phyloP scores from a whole-genome alignment of 2,888 invertebrate genomes.

The Helobdella robusta region DNA sequence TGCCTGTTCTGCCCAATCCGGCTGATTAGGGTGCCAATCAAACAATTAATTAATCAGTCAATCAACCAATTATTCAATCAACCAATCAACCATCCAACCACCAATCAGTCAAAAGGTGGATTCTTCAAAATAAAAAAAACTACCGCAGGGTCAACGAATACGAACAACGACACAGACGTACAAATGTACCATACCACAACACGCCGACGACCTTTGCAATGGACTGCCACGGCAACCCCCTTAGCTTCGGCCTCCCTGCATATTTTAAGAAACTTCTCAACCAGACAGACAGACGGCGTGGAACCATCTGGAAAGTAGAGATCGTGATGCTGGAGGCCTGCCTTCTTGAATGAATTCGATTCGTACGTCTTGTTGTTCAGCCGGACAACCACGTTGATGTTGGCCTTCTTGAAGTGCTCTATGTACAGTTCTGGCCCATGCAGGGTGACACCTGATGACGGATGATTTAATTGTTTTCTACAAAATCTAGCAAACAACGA shows the following conservation, averaged over 20 bases:
- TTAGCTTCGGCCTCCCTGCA: constrained; percentile 61
- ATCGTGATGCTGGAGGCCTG: constrained; percentile 86
- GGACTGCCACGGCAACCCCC: constrained; percentile 84
- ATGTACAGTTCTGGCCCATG: constrained; percentile 90
- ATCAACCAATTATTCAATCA: constrained; percentile 86
- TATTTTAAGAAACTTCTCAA: constrained; percentile 75
- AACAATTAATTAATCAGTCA: neutral
- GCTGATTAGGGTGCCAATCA: constrained; percentile 55
- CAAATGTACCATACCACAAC: neutral
- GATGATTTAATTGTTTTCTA: too few species aligned
- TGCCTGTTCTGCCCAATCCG: constrained; percentile 94
- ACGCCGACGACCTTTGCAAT: constrained; percentile 72
- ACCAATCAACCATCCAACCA: too few species aligned
- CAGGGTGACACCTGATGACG: neutral
- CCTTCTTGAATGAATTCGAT: constrained; percentile 70
- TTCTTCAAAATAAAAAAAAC: neutral
- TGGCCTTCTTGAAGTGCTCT: constrained; percentile 72
- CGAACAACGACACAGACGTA: neutral
- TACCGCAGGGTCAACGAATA: neutral
- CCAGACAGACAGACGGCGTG: constrained; percentile 78
- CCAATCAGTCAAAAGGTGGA: too few species aligned
- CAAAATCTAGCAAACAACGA: too few species aligned
- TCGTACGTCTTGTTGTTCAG: constrained; percentile 88
- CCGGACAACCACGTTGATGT: constrained; percentile 74
- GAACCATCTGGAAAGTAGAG: constrained; percentile 94